Evolutionary conservation across 2,888 invertebrate genomes (phyloP), one percentile per base, ranked within the genome.

Genomic region (Drosophila robusta): DNA sequence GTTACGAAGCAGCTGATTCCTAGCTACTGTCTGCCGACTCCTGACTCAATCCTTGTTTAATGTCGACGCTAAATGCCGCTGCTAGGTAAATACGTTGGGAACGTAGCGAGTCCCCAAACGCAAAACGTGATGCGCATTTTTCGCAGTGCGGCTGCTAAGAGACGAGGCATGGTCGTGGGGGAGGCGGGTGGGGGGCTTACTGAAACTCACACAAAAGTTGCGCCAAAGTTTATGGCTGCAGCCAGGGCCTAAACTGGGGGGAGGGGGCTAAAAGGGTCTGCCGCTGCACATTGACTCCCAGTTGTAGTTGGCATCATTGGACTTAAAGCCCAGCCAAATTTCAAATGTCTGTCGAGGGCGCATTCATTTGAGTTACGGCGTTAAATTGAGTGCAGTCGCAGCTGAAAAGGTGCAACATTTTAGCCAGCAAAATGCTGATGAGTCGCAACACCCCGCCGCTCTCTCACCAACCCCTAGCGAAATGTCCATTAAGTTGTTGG

Each of bases 51-150:
- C 52, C 64, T 63, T 46, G 65, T 80, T 87, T 77, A 69, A 85
- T 64, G 75, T 51, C 44, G 58, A 49, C 65, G 82, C 68, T 82
- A 75, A 86, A 86, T 87, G 81, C 80, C 73, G 72, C 69, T 70
- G 64, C 74, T 77, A 89, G 82, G 86, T 85, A 85, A 89, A 89
- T 74, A 79, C 77, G 61, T 62, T 66, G 49, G 63, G 50, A 67
- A 61, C 82, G 56, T 66, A 74, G 66, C 52, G 34, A 54, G 60
- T 83, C 89, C 70, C 75, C 70, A 69, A 85, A 85, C 87, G 67
- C 36, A 73, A 50, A 85, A 86, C 89, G 86, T 86, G 89, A 89
- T 88, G 89, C 87, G 89, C 86, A 89, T 86, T 89, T 86, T 82
- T 86, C 78, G 87, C 83, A 85, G 39, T 81, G 83, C 85, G 70